Conservation (phyloP, 2,113 vertebrate species). For the Ursus arctos region DNA sequence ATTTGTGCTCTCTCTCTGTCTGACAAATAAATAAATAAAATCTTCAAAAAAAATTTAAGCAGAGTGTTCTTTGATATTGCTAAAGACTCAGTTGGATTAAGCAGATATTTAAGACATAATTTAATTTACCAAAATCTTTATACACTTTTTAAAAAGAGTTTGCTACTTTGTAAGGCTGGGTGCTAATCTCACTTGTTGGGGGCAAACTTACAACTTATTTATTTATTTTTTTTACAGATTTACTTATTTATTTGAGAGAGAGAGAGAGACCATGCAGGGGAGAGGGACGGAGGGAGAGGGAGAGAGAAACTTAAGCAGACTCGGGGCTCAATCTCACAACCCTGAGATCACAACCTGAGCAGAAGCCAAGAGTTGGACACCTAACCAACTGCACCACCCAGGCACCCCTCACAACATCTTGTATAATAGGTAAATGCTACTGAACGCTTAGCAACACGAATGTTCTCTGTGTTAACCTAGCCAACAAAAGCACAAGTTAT, state of each 20-base stretch:
- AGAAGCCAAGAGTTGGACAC: neutral
- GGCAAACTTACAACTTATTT: neutral
- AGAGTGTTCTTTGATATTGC: neutral
- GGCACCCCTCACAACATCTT: neutral
- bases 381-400: neutral
- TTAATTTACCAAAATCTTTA: slow-evolving; percentile 6
- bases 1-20: too few relatives aligned
- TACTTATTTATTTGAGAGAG: neutral
- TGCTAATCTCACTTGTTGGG: neutral
- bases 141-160: neutral
- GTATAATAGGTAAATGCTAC: slow-evolving; percentile 7
- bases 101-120: slow-evolving; percentile 12
- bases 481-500: neutral
- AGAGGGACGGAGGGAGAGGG: neutral
- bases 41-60: neutral
- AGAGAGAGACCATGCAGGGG: neutral
- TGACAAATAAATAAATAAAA: too few relatives aligned
- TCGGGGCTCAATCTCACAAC: neutral
- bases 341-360: neutral
- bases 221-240: neutral
- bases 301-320: neutral
- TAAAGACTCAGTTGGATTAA: neutral
- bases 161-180: neutral
- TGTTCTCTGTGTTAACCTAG: neutral
- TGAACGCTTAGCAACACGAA: neutral